Evolutionary conservation across 2,113 vertebrate species (phyloP).

Genomic region (Notothenia rossii): DNA sequence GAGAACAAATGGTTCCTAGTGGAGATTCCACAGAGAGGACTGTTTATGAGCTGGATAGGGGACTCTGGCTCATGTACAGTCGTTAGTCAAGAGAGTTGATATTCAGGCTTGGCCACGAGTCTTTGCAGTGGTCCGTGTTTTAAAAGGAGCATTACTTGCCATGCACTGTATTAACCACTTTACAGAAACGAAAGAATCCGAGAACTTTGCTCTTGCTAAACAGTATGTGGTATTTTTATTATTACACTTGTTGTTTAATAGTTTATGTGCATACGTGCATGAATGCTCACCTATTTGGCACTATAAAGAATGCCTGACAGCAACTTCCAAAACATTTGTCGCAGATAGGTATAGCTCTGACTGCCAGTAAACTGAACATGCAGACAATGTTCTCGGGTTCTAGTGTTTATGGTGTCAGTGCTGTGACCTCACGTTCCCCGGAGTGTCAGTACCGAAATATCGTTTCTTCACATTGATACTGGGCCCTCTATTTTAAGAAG

Average conservation of each 20-base stretch:
- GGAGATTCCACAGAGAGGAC: slow-evolving; percentile 44
- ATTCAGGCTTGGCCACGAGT: slow-evolving; percentile 9
- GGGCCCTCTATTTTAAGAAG: slow-evolving; percentile 67
- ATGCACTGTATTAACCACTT: background rate
- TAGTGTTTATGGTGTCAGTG: slow-evolving; percentile 31
- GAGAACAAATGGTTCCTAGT: slow-evolving; percentile 30
- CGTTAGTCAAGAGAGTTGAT: slow-evolving; percentile 22
- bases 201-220: background rate
- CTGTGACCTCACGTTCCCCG: slow-evolving; percentile 66
- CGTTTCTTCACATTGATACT: slow-evolving; percentile 41
- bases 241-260: background rate
- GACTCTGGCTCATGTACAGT: slow-evolving; percentile 24
- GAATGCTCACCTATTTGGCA: slow-evolving; percentile 13
- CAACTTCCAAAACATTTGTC: slow-evolving; percentile 37
- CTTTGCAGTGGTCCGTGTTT: slow-evolving; percentile 14
- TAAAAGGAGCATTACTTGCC: background rate
- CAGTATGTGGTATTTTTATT: slow-evolving; percentile 3
- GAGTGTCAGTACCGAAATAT: slow-evolving; percentile 59
- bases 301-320: slow-evolving; percentile 26
- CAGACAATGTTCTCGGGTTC: slow-evolving; percentile 64
- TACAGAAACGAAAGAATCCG: background rate
- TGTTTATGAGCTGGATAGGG: slow-evolving; percentile 41
- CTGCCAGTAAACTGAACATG: slow-evolving; percentile 55
- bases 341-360: slow-evolving; percentile 46
- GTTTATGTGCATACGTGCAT: slow-evolving; percentile 19